Percentiles rank a stretch among this genome's conserved stretches.
Evolutionary conservation across 2,888 invertebrate genomes (phyloP).

Genomic region (Pristionchus exspectatus): DNA sequence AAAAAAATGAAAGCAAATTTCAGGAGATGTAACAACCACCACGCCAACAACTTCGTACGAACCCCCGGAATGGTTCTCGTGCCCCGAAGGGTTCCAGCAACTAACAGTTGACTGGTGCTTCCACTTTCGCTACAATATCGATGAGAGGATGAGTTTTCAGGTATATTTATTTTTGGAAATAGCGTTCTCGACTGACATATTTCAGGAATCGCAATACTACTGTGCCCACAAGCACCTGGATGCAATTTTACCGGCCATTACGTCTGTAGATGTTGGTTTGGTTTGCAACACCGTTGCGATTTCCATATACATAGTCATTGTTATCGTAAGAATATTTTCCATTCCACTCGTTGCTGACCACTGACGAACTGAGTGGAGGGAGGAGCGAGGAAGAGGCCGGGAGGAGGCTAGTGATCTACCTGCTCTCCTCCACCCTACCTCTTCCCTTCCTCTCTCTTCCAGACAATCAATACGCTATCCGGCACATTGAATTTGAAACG

Average conservation of each 20-base stretch:
- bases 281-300: background rate
- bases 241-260: slow-evolving; percentile 19
- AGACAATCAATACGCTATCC: no score
- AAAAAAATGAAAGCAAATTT: background rate
- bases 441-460: no score
- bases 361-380: no score
- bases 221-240: background rate
- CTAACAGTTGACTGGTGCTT: slow-evolving; percentile 31
- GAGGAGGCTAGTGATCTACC: no score
- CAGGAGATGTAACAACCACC: background rate
- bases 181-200: no score
- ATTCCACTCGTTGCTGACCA: no score
- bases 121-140: background rate
- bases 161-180: background rate
- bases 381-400: no score
- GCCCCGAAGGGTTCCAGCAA: background rate
- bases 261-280: background rate
- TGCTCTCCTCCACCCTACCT: no score
- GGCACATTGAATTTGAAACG: no score
- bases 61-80: background rate
- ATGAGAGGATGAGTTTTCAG: background rate
- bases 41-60: background rate
- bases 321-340: no score
- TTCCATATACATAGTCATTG: no score
- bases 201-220: background rate